Percentiles rank a stretch among this genome's conserved stretches.
Conservation (phyloP, 2,888 invertebrate genomes). For the Cheilosia grossa region DNA sequence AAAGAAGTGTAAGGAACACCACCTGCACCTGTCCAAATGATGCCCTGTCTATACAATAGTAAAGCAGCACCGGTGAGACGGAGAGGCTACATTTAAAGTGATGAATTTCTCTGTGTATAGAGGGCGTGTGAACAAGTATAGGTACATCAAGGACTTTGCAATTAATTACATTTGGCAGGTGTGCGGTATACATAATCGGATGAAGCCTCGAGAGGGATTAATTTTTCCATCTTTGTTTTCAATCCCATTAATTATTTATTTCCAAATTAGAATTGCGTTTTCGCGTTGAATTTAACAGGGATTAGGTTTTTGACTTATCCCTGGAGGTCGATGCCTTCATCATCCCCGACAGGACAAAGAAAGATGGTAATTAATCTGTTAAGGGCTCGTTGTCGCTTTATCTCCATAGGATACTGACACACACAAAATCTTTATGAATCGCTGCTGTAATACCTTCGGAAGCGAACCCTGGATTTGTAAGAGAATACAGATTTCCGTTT, state of each 20-base stretch:
- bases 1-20: too few species aligned
- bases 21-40: too few species aligned
- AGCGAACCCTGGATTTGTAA: background rate
- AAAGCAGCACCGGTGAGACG: background rate
- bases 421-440: slow-evolving; percentile 27
- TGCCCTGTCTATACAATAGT: background rate
- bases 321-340: background rate
- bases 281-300: slow-evolving; percentile 15
- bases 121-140: background rate
- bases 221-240: background rate
- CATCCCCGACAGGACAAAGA: background rate
- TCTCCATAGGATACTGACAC: too few species aligned
- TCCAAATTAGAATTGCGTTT: slow-evolving; percentile 39
- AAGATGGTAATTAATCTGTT: slow-evolving; percentile 30
- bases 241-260: slow-evolving; percentile 13
- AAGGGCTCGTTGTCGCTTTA: too few species aligned
- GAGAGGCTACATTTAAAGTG: background rate
- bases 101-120: background rate
- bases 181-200: background rate
- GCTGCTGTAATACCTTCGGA: background rate
- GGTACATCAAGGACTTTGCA: slow-evolving; percentile 11
- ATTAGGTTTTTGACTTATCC: slow-evolving; percentile 17
- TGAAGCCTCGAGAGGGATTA: background rate
- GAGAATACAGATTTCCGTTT: slow-evolving; percentile 3
- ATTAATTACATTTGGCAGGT: slow-evolving; percentile 14